A percentile compares a stretch with the other conserved stretches of the same genome.
Evolutionary conservation across 2,797 vertebrate genomes (phyloP).

Genomic region (Fistularia commersonii): DNA sequence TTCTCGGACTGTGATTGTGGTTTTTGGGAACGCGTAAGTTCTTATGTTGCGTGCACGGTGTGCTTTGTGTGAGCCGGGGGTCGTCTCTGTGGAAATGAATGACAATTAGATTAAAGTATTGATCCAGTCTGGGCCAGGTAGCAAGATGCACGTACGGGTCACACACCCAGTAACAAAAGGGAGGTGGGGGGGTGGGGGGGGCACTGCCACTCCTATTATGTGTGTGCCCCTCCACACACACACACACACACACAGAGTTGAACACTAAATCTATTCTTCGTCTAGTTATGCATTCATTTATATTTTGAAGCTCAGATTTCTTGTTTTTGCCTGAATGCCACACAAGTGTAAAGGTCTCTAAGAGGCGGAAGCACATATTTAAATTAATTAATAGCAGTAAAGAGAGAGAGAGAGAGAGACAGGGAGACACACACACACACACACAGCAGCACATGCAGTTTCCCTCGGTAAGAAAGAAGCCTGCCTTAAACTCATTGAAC

Average conservation of each 20-base stretch:
- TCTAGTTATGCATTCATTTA: too few species aligned
- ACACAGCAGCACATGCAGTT: conserved; percentile 7
- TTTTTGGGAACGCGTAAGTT: conserved; percentile 3
- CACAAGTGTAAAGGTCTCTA: too few species aligned
- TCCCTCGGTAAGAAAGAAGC: conserved; percentile 51
- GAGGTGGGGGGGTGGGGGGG: conserved; percentile 19
- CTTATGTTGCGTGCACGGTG: neutral
- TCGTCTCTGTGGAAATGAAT: conserved; percentile 53
- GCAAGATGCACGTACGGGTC: conserved; percentile 51
- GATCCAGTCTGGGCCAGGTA: conserved; percentile 76
- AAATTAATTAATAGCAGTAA: too few species aligned
- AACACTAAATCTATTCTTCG: too few species aligned
- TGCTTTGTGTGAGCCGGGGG: conserved; percentile 9
- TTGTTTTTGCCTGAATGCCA: too few species aligned
- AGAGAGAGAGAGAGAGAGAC: neutral
- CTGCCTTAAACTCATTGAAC: conserved; percentile 75
- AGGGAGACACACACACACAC: neutral
- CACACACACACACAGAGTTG: conserved; percentile 6
- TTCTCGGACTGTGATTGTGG: conserved; percentile 5
- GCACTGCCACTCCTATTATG: conserved; percentile 37
- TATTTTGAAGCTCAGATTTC: too few species aligned
- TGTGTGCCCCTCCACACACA: conserved; percentile 24
- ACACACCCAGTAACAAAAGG: conserved; percentile 49
- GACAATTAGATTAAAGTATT: conserved; percentile 75
- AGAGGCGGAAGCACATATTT: too few species aligned